These are phyloP conservation scores for Mycetomoellerius zeteki DNA, from an alignment of 1,140 invertebrate genomes.

Conservation along the genomic window DNA sequence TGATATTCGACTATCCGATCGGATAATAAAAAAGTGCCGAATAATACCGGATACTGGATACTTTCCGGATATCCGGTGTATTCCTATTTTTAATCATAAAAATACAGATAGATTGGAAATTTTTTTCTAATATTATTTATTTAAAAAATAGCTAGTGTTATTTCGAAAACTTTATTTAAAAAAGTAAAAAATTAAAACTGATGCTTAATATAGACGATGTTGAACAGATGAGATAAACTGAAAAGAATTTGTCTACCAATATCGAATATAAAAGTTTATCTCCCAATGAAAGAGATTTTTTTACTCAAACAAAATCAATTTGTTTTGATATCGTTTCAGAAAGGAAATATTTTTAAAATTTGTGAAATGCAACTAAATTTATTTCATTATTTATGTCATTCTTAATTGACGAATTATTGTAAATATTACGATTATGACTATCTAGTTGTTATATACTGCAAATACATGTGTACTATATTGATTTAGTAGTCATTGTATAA, in stretches of 20 bases:
- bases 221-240: constrained; percentile 33
- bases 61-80: too few species aligned
- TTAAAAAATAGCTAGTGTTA: background rate
- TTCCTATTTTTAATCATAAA: constrained; percentile 10
- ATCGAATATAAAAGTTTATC: constrained; percentile 8
- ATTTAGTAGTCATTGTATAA: constrained; percentile 3
- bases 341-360: constrained; percentile 5
- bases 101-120: background rate
- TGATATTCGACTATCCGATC: too few species aligned
- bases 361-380: background rate
- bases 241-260: constrained; percentile 41
- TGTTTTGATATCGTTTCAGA: background rate
- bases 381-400: background rate
- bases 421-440: constrained; percentile 13
- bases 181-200: constrained; percentile 37
- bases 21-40: too few species aligned
- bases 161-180: constrained; percentile 8
- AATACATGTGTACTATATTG: background rate
- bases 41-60: too few species aligned
- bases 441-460: background rate
- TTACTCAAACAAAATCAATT: constrained; percentile 23
- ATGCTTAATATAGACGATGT: constrained; percentile 33
- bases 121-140: background rate
- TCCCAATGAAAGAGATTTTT: background rate
- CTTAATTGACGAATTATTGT: background rate